phyloP scores from a whole-genome alignment of 1,140 invertebrate genomes.

The Matsumurasca onukii region DNA sequence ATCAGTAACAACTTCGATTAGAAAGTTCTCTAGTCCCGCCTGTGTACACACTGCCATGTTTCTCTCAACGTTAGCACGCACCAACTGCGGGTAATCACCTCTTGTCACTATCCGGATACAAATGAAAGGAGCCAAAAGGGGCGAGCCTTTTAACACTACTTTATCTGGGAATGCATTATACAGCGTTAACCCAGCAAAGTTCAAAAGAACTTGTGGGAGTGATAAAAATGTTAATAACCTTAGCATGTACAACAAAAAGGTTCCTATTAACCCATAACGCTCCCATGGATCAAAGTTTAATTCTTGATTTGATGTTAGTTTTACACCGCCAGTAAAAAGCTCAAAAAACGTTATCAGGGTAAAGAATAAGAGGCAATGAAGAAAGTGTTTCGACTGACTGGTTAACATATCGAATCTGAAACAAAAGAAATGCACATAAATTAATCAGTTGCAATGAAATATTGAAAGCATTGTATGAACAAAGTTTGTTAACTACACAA shows the following conservation, averaged over 20 bases:
- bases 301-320: slow-evolving; percentile 60
- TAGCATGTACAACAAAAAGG: slow-evolving; percentile 72
- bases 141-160: slow-evolving; percentile 85
- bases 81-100: slow-evolving; percentile 92
- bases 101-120: slow-evolving; percentile 94
- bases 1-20: slow-evolving; percentile 97
- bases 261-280: slow-evolving; percentile 71
- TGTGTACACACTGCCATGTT: slow-evolving; percentile 90
- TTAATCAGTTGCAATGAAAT: background rate
- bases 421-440: slow-evolving; percentile 10
- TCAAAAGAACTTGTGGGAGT: slow-evolving; percentile 87
- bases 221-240: slow-evolving; percentile 83
- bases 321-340: slow-evolving; percentile 75
- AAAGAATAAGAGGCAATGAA: slow-evolving; percentile 77
- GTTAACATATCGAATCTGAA: slow-evolving; percentile 54
- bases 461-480: slow-evolving; percentile 16
- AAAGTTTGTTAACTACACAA: background rate
- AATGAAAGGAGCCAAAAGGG: slow-evolving; percentile 90
- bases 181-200: slow-evolving; percentile 85
- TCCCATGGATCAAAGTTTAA: slow-evolving; percentile 74
- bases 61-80: slow-evolving; percentile 82
- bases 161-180: slow-evolving; percentile 96
- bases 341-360: slow-evolving; percentile 76
- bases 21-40: slow-evolving; percentile 92
- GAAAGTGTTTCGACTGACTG: slow-evolving; percentile 66